phyloP scores from a whole-genome alignment of 2,113 vertebrate genomes.

The Hucho hucho region DNA sequence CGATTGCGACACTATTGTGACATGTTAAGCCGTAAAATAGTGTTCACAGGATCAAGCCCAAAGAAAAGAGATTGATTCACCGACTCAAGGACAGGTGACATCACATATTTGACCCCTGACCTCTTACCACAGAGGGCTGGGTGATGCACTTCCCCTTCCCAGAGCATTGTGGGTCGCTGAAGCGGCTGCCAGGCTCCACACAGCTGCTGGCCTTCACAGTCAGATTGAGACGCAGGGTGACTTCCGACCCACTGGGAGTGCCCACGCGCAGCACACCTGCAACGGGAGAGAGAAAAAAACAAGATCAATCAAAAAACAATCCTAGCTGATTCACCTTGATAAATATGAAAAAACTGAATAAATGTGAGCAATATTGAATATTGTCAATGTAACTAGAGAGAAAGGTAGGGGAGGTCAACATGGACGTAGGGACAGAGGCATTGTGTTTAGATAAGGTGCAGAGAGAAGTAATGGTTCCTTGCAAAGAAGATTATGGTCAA shows the following conservation, averaged over 20 bases:
- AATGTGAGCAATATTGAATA: no score
- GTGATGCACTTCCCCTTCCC: constrained; percentile 90
- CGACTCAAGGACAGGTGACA: neutral
- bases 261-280: constrained; percentile 69
- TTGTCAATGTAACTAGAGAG: no score
- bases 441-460: neutral
- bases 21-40: no score
- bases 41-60: neutral
- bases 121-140: constrained; percentile 82
- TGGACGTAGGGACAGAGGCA: neutral
- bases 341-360: no score
- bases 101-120: neutral
- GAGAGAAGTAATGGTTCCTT: neutral
- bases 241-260: constrained; percentile 76
- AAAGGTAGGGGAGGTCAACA: no score
- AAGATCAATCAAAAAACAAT: no score
- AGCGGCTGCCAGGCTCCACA: constrained; percentile 71
- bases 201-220: constrained; percentile 89
- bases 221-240: constrained; percentile 87
- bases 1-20: no score
- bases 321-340: no score
- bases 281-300: neutral
- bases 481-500: neutral
- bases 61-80: neutral
- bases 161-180: constrained; percentile 80